Base-by-base conservation (phyloP, 1,140 invertebrate species). In the Papilio helenus region DNA sequence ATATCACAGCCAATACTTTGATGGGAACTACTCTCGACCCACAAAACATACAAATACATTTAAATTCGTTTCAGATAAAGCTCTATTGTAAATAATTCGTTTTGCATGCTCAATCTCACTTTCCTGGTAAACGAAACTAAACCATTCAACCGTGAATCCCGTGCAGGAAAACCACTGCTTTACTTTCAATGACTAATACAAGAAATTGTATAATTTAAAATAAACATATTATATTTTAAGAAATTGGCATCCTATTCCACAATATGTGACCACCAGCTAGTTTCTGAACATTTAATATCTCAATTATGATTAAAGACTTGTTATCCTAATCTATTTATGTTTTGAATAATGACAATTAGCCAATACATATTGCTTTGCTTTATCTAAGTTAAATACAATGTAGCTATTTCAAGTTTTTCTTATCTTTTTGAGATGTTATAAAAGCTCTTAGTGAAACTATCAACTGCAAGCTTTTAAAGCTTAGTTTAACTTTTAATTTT, bases 1-100 rank as follows among this genome's bases (percentile, higher is more conserved):
- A 82, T 84, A 86, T 86, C 85, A 85, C 83, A 86, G 85, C 76
- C 80, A 78, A 82, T 55, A 79, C 80, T 84, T 83, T 81, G 58
- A 79, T 73, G 34, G 26, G 34, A 18, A 61, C 26, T 10, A 20
- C 29, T 46, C 23, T 74, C 55, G 7, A 55, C 49, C 73, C 73
- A 76, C 73, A 76, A 76, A 34, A 23, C 34, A 20, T 29, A 46
- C 12, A 46, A 46, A 46, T 14, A 46, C 34, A 39, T n/a, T n/a
- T n/a, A n/a, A 42, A 42, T 42, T 42, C 39, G 83, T 79, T 89
- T 82, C 51, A 81, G 81, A 29, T 81, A 79, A 79, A 71, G 49
- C 44, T 79, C 71, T 83, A 76, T 81, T 83, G 42, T 79, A 80
- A 80, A 76, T 78, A 55, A 74, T 80, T 81, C 81, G 79, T 71